Evolutionary conservation across 1,140 invertebrate species (phyloP).

Genomic region (Sitodiplosis mosellana): DNA sequence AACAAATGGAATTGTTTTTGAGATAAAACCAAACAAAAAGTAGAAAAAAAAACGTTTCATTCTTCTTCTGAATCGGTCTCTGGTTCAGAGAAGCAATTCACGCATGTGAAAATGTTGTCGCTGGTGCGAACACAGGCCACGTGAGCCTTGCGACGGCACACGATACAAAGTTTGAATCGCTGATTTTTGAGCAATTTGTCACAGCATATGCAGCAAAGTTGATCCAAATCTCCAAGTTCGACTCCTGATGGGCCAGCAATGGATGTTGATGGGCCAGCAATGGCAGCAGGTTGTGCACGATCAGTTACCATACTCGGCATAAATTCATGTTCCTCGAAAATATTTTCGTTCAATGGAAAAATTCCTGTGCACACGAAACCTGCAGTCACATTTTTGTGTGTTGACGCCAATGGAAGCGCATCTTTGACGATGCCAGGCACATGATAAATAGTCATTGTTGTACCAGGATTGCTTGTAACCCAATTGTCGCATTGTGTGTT

Average conservation of each 20-base stretch:
- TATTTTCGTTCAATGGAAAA: neutral
- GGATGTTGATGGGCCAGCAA: neutral
- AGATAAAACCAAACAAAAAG: no score
- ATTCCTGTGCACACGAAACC: neutral
- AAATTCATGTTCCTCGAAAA: neutral
- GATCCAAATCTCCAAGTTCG: neutral
- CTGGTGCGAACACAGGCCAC: no score
- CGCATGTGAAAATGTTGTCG: no score
- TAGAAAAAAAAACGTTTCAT: no score
- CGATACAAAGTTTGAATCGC: no score
- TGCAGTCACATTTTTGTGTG: constrained; percentile 8
- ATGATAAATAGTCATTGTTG: neutral
- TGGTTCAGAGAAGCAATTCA: no score
- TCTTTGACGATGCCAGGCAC: constrained; percentile 2
- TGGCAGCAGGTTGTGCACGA: neutral
- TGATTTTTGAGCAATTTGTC: no score
- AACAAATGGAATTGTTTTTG: no score
- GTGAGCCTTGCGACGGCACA: no score
- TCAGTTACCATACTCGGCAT: neutral
- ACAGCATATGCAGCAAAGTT: no score
- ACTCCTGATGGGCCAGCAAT: neutral
- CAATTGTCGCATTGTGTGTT: neutral
- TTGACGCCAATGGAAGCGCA: constrained; percentile 13
- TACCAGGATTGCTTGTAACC: neutral
- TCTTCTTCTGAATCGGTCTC: no score